Evolutionary conservation across 2,888 invertebrate genomes (phyloP), one percentile per base, ranked within the genome.

Genomic region (Cantharis nigra): DNA sequence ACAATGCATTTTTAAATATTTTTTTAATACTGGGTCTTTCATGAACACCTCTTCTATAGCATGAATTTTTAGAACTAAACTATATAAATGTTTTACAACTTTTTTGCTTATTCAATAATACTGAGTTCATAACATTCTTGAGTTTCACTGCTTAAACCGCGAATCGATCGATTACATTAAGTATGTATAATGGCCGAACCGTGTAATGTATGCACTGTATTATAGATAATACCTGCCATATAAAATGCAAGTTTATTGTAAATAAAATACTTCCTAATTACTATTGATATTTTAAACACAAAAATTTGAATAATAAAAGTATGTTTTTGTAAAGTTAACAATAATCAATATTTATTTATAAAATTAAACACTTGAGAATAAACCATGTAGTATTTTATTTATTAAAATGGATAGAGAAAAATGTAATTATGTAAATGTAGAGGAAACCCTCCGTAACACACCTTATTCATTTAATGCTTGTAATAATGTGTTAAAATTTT

Each of bases 401-500:
- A 49, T n/a, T 49, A 49, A 49, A 49, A n/a, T n/a, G 49, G 7
- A 49, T 67, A 67, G 23, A 67, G n/a, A 67, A 20, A 67, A 67
- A 67, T 23, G 20, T 67, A 67, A 67, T 67, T 67, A 67, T 67
- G 65, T 23, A 67, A 67, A 67, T 67, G 65, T 67, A n/a, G 67
- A 69, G 33, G 16, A 62, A 49, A 69, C 67, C 18, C 67, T 26
- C n/a, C 49, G 49, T 49, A 49, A 49, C 49, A 49, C 49, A 49
- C 49, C 49, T n/a, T 49, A 49, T 7, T 49, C 49, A n/a, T 49
- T n/a, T 49, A 49, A 49, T 49, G 49, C n/a, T 7, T 49, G 49
- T 49, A 49, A 49, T 49, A 49, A n/a, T 49, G 49, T n/a, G 49
- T 49, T 49, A 49, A 49, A 49, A 49, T 49, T 49, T 49, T 49